A percentile compares a stretch with the other conserved stretches of the same genome.
Conservation (phyloP, 2,888 invertebrate genomes). For the Hypomecis punctinalis region DNA sequence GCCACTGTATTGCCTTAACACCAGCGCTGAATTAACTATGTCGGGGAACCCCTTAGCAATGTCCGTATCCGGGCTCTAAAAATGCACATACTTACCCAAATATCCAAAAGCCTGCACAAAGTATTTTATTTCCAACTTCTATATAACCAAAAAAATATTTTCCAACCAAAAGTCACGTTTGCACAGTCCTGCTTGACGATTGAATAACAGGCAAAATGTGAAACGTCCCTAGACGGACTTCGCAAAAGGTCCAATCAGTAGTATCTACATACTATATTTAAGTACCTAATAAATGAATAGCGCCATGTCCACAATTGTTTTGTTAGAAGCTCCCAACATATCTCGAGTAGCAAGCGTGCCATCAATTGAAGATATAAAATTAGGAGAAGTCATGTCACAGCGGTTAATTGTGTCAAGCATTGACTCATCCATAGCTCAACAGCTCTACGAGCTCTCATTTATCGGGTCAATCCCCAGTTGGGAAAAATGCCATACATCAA, state of each 20-base stretch:
- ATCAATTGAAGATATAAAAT: conserved; percentile 53
- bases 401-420: conserved; percentile 54
- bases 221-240: too few species aligned
- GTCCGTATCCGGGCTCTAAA: too few species aligned
- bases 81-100: too few species aligned
- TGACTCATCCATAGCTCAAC: conserved; percentile 57
- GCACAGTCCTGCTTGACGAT: too few species aligned
- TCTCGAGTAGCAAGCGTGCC: conserved; percentile 42
- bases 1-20: too few species aligned
- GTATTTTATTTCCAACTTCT: too few species aligned
- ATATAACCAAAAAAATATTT: too few species aligned
- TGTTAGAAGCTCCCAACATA: conserved; percentile 8
- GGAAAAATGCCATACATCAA: conserved; percentile 55
- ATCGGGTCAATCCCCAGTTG: conserved; percentile 50
- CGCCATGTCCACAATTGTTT: conserved; percentile 4
- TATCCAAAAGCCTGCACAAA: too few species aligned
- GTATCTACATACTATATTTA: background rate
- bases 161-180: too few species aligned
- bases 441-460: conserved; percentile 50
- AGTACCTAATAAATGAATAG: conserved; percentile 1
- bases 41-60: too few species aligned
- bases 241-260: background rate
- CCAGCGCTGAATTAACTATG: too few species aligned
- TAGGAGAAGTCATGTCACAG: conserved; percentile 50
- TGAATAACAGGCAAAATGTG: too few species aligned